phyloP scores from a whole-genome alignment of 2,113 vertebrate species.

The Halichoerus grypus region DNA sequence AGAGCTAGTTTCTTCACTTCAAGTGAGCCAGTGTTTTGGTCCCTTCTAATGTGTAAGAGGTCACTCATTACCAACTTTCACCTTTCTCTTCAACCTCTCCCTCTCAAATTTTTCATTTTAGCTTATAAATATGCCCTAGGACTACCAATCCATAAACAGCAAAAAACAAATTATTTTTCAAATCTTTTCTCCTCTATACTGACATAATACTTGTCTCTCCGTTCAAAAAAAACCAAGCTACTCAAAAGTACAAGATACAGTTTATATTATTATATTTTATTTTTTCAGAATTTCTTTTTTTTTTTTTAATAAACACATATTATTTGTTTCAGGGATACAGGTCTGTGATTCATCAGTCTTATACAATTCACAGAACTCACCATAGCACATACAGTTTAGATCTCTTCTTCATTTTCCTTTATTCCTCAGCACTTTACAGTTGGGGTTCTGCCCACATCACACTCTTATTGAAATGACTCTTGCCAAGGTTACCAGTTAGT shows the following conservation, averaged over 20 bases:
- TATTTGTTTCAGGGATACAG: too few relatives aligned
- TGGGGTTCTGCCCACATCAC: neutral
- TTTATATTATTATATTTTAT: neutral
- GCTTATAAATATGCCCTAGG: neutral
- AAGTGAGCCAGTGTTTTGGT: neutral
- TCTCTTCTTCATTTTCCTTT: neutral
- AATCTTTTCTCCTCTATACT: neutral
- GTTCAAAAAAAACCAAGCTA: neutral
- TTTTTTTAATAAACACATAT: too few relatives aligned
- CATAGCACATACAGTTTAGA: neutral
- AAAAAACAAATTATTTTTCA: neutral
- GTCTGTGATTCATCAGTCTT: too few relatives aligned
- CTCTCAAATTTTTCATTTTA: neutral
- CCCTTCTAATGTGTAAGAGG: neutral
- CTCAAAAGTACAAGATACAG: neutral
- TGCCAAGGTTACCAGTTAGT: too few relatives aligned
- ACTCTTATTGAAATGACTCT: neutral
- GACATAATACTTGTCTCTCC: neutral
- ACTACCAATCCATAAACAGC: neutral
- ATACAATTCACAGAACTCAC: too few relatives aligned
- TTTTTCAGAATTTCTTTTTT: too few relatives aligned
- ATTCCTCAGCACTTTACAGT: neutral
- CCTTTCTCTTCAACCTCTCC: neutral
- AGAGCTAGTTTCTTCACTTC: neutral
- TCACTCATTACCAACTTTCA: neutral